Conservation (phyloP, 2,113 vertebrate genomes). For the Tachysurus vachellii region DNA sequence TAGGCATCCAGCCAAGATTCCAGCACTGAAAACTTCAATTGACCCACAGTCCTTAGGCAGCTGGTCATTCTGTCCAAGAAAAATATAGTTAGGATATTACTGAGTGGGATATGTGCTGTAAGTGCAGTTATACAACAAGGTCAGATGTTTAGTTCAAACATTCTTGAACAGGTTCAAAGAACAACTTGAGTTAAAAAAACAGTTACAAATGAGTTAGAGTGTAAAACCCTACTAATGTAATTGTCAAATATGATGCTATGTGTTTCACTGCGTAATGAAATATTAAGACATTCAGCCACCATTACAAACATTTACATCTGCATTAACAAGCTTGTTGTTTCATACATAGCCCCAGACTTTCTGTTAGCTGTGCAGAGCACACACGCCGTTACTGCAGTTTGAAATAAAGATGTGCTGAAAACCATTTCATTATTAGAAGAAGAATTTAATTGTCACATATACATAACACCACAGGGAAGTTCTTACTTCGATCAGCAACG, state of each 20-base stretch:
- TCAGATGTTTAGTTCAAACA: conserved; percentile 15
- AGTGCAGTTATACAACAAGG: conserved; percentile 25
- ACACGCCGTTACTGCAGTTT: too few species aligned
- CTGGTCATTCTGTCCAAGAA: conserved; percentile 29
- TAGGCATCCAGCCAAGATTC: conserved; percentile 29
- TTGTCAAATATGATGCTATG: background rate
- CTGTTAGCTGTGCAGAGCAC: background rate
- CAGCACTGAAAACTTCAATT: conserved; percentile 40
- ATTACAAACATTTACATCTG: background rate
- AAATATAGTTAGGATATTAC: conserved; percentile 22
- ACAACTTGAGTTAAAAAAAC: background rate
- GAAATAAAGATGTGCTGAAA: background rate
- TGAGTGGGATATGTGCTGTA: conserved; percentile 21
- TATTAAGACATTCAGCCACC: background rate
- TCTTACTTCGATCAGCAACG: too few species aligned
- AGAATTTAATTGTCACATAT: too few species aligned
- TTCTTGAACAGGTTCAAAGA: conserved; percentile 2
- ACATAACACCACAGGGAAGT: too few species aligned
- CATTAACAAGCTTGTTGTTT: too few species aligned
- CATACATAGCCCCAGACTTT: background rate
- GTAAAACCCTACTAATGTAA: background rate
- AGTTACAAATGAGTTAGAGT: background rate
- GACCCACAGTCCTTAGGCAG: conserved; percentile 45
- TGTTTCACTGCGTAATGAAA: background rate
- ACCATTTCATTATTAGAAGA: background rate